These are phyloP conservation scores for Rhinogobius similis DNA, from an alignment of 2,113 vertebrate species.

Conservation along the genomic window DNA sequence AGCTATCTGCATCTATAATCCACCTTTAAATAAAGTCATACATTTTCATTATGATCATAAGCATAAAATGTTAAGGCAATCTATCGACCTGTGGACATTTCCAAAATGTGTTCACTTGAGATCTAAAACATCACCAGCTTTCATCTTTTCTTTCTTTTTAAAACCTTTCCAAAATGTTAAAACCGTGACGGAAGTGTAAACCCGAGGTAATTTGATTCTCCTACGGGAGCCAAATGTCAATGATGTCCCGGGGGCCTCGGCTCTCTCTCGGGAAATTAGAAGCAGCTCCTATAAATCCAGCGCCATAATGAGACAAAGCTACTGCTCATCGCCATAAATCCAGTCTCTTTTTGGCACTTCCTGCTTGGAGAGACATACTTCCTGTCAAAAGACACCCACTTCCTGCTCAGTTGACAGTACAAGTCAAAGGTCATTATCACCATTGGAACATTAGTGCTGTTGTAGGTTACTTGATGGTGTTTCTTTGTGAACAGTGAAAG, in stretches of 20 bases:
- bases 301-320: constrained; percentile 63
- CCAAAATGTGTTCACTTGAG: not conserved
- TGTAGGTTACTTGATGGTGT: not conserved
- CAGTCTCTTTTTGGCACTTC: constrained; percentile 54
- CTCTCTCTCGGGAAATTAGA: constrained; percentile 55
- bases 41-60: not conserved
- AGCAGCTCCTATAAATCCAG: constrained; percentile 57
- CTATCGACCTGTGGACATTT: not conserved
- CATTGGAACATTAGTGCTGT: constrained; percentile 33
- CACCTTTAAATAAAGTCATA: too few relatives aligned
- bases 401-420: constrained; percentile 3
- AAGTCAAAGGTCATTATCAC: constrained; percentile 64
- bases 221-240: constrained; percentile 56
- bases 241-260: constrained; percentile 41
- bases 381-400: constrained; percentile 41
- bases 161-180: not conserved
- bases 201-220: constrained; percentile 36
- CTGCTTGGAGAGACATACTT: constrained; percentile 56
- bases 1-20: too few relatives aligned
- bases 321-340: constrained; percentile 51
- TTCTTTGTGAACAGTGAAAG: not conserved
- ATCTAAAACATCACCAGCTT: not conserved
- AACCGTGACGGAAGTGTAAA: not conserved
- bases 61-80: not conserved
- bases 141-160: constrained; percentile 18